Evolutionary conservation across 2,888 invertebrate genomes (phyloP).

Genomic region (Lithodes maja): DNA sequence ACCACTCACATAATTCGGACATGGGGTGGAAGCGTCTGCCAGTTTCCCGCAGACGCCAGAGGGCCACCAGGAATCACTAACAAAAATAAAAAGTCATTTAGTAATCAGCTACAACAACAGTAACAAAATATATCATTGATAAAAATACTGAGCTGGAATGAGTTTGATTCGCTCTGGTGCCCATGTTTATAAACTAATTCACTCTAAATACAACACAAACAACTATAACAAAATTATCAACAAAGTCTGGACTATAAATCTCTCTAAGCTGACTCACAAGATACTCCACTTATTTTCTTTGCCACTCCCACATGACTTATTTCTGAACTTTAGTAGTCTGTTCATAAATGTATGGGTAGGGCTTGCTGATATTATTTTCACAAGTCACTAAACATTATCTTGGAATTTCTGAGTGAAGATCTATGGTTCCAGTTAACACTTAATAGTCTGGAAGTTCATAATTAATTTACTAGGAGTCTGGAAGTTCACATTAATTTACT

Average conservation of each 20-base stretch:
- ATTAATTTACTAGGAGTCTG: too few species aligned
- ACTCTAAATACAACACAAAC: slow-evolving; percentile 1
- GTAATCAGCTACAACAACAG: not conserved
- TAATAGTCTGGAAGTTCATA: too few species aligned
- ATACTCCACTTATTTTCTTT: too few species aligned
- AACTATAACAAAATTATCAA: not conserved
- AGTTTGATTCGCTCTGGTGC: not conserved
- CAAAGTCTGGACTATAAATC: not conserved
- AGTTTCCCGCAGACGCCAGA: not conserved
- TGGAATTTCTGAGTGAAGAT: too few species aligned
- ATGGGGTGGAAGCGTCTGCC: not conserved
- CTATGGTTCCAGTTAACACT: too few species aligned
- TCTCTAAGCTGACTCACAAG: not conserved
- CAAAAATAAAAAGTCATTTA: not conserved
- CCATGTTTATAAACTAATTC: not conserved
- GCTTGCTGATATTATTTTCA: too few species aligned
- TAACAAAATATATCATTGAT: not conserved
- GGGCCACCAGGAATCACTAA: slow-evolving; percentile 1
- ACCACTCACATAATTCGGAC: not conserved
- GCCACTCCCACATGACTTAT: too few species aligned
- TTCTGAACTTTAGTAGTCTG: too few species aligned
- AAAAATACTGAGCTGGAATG: slow-evolving; percentile 1
- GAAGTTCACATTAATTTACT: too few species aligned
- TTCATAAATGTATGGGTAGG: too few species aligned
- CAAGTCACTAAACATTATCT: too few species aligned